phyloP scores from a whole-genome alignment of 2,888 invertebrate species.

The Orthosia gracilis region DNA sequence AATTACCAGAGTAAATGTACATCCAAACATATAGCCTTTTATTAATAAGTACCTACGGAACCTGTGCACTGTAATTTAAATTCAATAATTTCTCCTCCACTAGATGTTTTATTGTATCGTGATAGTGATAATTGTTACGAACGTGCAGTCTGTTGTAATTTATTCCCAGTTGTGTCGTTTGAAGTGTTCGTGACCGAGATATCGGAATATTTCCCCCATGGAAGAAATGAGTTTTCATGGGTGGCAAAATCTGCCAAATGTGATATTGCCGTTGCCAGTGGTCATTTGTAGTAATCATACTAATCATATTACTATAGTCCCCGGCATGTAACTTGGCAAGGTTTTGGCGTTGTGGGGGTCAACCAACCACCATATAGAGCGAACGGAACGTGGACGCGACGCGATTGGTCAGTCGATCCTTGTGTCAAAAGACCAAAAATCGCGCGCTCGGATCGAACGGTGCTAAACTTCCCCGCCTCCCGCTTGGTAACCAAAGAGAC shows the following conservation, averaged over 20 bases:
- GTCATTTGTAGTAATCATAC: neutral
- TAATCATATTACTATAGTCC: no score
- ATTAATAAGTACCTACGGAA: slow-evolving; percentile 61
- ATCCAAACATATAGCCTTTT: slow-evolving; percentile 34
- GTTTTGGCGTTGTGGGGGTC: no score
- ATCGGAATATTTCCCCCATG: neutral
- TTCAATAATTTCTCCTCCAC: slow-evolving; percentile 62
- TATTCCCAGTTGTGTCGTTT: slow-evolving; percentile 33
- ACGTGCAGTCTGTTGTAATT: slow-evolving; percentile 30
- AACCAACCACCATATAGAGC: no score
- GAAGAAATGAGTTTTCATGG: neutral
- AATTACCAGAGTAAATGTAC: slow-evolving; percentile 67
- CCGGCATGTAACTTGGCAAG: no score
- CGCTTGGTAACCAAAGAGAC: no score
- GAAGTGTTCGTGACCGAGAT: slow-evolving; percentile 33
- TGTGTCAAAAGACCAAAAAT: no score
- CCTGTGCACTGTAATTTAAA: slow-evolving; percentile 61
- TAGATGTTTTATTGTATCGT: slow-evolving; percentile 60
- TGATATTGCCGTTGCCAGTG: neutral
- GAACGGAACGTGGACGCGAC: no score
- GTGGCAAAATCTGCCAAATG: neutral
- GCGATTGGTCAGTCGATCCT: no score
- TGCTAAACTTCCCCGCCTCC: no score
- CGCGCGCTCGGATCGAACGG: no score
- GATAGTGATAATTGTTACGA: slow-evolving; percentile 56